Conservation (phyloP, 35 echinoderm and acorn worm species). For the Hemicentrotus pulcherrimus region DNA sequence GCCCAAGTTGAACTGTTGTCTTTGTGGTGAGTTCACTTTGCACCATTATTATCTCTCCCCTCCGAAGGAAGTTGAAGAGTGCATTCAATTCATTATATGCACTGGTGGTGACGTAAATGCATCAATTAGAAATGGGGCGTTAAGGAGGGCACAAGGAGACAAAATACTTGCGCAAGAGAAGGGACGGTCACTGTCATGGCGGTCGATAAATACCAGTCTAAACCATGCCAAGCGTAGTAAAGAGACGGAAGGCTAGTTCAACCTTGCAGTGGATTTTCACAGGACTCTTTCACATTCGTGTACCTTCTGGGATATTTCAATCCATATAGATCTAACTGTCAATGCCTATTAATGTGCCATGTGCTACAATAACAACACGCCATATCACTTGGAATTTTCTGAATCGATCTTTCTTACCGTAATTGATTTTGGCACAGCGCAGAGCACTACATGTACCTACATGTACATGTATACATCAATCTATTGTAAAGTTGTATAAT, state of each 20-base stretch:
- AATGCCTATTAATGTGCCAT: neutral
- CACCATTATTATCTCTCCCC: neutral
- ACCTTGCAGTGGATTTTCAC: neutral
- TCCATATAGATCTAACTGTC: neutral
- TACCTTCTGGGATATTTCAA: neutral
- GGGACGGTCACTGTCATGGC: constrained; percentile 23
- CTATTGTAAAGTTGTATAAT: too few relatives aligned
- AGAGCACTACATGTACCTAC: too few relatives aligned
- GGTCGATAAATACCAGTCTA: neutral
- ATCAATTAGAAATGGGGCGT: constrained; percentile 43
- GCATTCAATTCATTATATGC: constrained; percentile 45
- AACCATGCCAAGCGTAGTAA: neutral
- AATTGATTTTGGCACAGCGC: too few relatives aligned
- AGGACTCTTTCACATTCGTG: neutral
- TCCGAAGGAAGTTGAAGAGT: neutral
- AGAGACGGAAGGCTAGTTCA: neutral
- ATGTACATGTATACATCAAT: too few relatives aligned
- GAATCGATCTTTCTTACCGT: too few relatives aligned
- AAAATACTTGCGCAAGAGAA: constrained; percentile 3
- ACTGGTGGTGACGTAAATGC: constrained; percentile 32
- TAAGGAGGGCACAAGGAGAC: neutral
- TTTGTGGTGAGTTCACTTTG: neutral
- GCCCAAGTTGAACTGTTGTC: neutral
- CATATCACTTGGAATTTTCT: too few relatives aligned
- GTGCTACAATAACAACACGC: neutral